A percentile compares a stretch with the other conserved stretches of the same genome.
Conservation (phyloP, 2,113 vertebrate genomes). For the Scophthalmus maximus region DNA sequence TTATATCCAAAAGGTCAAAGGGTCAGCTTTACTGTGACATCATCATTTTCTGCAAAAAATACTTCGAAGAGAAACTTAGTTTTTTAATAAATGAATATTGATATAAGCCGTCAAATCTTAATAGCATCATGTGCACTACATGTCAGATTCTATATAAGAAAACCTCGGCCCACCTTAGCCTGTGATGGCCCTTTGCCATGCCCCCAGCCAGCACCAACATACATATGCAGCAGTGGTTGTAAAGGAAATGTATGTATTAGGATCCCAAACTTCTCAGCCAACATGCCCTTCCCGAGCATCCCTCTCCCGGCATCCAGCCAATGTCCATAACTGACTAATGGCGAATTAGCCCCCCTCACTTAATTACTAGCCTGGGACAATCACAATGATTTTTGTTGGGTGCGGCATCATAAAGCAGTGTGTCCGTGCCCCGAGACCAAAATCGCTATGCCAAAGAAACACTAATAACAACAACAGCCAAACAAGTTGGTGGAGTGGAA, state of each 20-base stretch:
- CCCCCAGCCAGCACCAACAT: constrained; percentile 2
- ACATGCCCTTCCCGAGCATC: constrained; percentile 54
- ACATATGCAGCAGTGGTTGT: constrained; percentile 29
- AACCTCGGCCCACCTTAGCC: constrained; percentile 50
- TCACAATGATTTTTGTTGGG: constrained; percentile 82
- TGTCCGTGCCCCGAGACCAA: constrained; percentile 74
- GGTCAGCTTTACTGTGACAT: too few species aligned
- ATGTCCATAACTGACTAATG: constrained; percentile 87
- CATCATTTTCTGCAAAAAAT: too few species aligned
- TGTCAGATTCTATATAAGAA: too few species aligned
- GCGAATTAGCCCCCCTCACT: constrained; percentile 81
- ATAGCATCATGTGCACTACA: too few species aligned
- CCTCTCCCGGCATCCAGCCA: constrained; percentile 61
- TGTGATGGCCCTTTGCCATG: constrained; percentile 16
- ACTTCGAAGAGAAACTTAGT: too few species aligned
- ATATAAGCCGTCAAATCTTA: neutral
- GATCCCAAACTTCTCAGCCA: constrained; percentile 45
- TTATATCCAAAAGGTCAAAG: too few species aligned
- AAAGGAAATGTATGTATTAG: constrained; percentile 51
- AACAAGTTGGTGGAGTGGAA: constrained; percentile 72
- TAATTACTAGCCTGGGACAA: constrained; percentile 86
- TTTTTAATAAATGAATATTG: neutral
- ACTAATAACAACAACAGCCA: constrained; percentile 75
- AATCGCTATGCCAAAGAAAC: constrained; percentile 64
- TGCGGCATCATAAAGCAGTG: constrained; percentile 77